Percentiles rank a stretch among this genome's conserved stretches.
Evolutionary conservation across 2,888 invertebrate genomes (phyloP).

Genomic region (Doris montereyensis): DNA sequence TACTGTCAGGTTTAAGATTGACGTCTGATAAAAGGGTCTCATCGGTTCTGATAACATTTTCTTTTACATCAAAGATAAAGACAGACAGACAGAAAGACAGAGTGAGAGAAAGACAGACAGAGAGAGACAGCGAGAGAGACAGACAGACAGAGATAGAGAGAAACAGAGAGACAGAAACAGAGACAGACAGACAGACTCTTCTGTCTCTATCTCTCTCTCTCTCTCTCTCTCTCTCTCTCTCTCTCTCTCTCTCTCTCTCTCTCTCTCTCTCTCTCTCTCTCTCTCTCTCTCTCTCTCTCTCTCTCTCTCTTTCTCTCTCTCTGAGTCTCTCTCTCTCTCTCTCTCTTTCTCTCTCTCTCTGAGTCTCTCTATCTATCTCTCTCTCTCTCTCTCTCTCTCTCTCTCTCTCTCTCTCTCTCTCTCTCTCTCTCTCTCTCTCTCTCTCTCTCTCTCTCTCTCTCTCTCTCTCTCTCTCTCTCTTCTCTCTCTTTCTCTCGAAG

Average conservation of each 20-base stretch:
- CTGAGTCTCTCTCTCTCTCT: background rate
- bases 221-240: background rate
- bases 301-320: conserved; percentile 1
- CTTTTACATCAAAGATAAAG: no score
- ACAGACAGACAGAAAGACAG: no score
- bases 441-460: background rate
- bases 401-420: conserved; percentile 2
- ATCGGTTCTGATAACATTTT: no score
- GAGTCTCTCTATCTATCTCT: background rate
- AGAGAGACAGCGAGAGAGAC: no score
- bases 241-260: background rate
- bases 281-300: conserved; percentile 3
- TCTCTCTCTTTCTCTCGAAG: background rate
- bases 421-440: conserved; percentile 5
- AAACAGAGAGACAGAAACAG: no score
- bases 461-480: background rate
- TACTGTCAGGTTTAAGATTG: no score
- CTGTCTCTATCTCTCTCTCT: background rate
- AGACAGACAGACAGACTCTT: background rate
- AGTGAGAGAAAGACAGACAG: no score
- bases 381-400: conserved; percentile 8
- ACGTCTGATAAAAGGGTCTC: no score
- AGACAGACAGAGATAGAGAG: no score
- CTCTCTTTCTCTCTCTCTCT: conserved; percentile 20
- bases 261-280: background rate